phyloP scores from a whole-genome alignment of 2,113 vertebrate genomes.

The Nesogale talazaci region DNA sequence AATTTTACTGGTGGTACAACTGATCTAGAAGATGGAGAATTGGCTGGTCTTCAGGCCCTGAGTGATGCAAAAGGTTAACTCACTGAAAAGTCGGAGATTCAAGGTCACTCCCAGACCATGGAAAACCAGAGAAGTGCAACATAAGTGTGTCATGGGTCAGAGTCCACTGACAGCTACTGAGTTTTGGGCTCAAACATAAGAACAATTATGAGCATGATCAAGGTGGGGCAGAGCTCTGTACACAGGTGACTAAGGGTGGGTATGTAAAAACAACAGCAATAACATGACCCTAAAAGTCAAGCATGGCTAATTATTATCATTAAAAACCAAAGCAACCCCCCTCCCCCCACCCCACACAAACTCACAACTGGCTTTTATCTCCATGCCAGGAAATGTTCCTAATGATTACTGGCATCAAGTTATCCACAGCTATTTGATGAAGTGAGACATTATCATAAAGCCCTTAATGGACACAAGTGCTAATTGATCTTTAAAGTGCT shows the following conservation, averaged over 20 bases:
- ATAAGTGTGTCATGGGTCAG: background rate
- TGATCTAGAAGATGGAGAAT: background rate
- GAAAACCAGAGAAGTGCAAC: background rate
- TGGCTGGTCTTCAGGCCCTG: background rate
- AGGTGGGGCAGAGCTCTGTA: too few species aligned
- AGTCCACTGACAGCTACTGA: background rate
- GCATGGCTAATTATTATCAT: background rate
- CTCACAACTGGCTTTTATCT: constrained; percentile 17
- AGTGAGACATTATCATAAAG: background rate
- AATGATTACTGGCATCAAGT: background rate
- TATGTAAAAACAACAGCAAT: too few species aligned
- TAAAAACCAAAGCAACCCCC: background rate
- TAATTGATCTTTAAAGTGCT: constrained; percentile 3
- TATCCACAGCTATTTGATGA: background rate
- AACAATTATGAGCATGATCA: too few species aligned
- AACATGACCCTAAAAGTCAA: background rate
- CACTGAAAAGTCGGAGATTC: background rate
- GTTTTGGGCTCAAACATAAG: background rate
- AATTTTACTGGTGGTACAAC: background rate
- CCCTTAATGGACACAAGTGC: background rate
- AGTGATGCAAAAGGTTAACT: background rate
- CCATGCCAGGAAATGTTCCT: background rate
- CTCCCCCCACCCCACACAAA: background rate
- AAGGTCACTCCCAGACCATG: background rate
- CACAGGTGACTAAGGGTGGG: too few species aligned